phyloP scores from a whole-genome alignment of 1,140 invertebrate genomes.

The Caenorhabditis elegans region DNA sequence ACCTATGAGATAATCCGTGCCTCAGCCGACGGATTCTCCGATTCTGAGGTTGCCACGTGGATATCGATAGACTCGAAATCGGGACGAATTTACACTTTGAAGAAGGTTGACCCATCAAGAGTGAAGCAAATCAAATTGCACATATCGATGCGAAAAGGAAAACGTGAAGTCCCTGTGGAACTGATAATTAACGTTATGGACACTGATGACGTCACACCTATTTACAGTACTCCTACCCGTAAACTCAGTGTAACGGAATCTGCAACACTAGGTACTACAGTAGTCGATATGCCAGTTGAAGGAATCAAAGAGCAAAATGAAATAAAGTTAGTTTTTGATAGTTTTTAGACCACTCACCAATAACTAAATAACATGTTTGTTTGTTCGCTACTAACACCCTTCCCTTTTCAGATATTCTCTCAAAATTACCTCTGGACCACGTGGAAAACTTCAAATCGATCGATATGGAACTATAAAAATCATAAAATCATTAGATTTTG shows the following conservation, averaged over 20 bases:
- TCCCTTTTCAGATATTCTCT: slow-evolving; percentile 18
- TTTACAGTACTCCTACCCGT: slow-evolving; percentile 19
- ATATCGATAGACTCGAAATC: slow-evolving; percentile 23
- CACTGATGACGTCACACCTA: slow-evolving; percentile 13
- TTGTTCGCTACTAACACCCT: no score
- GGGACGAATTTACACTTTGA: slow-evolving; percentile 13
- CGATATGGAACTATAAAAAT: neutral
- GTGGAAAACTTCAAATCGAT: slow-evolving; percentile 32
- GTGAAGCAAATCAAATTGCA: slow-evolving; percentile 26
- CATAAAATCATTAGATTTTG: neutral
- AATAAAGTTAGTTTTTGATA: neutral
- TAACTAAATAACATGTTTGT: no score
- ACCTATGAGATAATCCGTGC: slow-evolving; percentile 29
- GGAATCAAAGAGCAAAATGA: neutral
- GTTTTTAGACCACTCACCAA: no score
- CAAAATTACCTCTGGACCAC: neutral
- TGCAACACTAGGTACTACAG: neutral
- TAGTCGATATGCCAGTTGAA: neutral
- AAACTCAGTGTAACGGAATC: neutral
- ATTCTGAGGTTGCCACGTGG: slow-evolving; percentile 34
- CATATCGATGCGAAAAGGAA: slow-evolving; percentile 40
- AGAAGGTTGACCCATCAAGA: neutral
- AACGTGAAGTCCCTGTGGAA: slow-evolving; percentile 38
- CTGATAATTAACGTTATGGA: slow-evolving; percentile 42
- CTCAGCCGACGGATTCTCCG: slow-evolving; percentile 2